phyloP scores from a whole-genome alignment of 2,113 vertebrate species.

The Arothron firmamentum region DNA sequence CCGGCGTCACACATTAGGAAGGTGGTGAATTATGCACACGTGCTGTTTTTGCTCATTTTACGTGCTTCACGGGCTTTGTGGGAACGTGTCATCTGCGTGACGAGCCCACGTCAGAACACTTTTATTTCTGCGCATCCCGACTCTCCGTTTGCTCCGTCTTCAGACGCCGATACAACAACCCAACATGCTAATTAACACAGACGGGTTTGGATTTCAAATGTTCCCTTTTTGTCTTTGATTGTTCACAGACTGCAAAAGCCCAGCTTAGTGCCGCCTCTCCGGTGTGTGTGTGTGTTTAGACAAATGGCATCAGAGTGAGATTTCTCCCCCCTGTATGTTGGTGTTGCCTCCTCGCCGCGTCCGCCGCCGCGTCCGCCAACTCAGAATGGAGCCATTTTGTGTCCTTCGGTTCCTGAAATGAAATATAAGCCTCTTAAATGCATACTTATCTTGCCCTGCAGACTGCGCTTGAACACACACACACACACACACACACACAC shows the following conservation, averaged over 20 bases:
- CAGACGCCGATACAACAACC: constrained; percentile 29
- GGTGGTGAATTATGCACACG: constrained; percentile 21
- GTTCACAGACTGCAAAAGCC: constrained; percentile 44
- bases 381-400: constrained; percentile 69
- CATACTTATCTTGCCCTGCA: constrained; percentile 70
- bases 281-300: constrained; percentile 19
- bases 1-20: constrained; percentile 16
- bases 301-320: constrained; percentile 27
- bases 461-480: constrained; percentile 63
- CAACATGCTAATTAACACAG: constrained; percentile 50
- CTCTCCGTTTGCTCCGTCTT: constrained; percentile 17
- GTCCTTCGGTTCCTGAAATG: constrained; percentile 68
- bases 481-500: constrained; percentile 8
- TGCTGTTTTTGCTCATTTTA: constrained; percentile 16
- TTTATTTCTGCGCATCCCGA: constrained; percentile 21
- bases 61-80: constrained; percentile 8
- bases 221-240: constrained; percentile 57
- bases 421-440: constrained; percentile 74
- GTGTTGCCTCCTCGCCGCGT: constrained; percentile 42
- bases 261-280: constrained; percentile 41
- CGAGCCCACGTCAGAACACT: constrained; percentile 37
- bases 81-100: constrained; percentile 31
- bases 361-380: constrained; percentile 53
- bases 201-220: constrained; percentile 58
- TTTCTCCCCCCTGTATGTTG: constrained; percentile 34